Conservation (phyloP, 2,113 vertebrate species). For the Pelusios castaneus region DNA sequence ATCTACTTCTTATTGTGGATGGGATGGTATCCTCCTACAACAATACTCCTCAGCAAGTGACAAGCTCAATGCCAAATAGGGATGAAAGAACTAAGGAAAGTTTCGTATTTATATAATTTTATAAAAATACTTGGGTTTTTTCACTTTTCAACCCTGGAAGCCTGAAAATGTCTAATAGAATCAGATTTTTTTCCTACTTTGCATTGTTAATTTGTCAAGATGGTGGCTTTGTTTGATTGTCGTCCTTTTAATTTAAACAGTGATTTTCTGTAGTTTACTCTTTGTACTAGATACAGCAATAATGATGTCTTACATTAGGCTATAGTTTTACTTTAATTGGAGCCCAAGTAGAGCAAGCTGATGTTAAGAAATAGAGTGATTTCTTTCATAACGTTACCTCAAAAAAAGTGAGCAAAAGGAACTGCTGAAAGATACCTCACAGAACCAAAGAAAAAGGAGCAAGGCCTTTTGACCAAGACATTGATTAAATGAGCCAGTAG, state of each 20-base stretch:
- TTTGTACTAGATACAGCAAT: not conserved
- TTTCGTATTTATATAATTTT: not conserved
- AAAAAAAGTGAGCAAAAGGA: not conserved
- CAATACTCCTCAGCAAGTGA: not conserved
- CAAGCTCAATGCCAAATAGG: not conserved
- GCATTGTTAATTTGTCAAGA: not conserved
- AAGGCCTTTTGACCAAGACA: not conserved
- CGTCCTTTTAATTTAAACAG: not conserved
- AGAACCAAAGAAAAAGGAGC: not conserved
- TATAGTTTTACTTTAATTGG: not conserved
- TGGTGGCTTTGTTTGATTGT: not conserved
- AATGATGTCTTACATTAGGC: not conserved
- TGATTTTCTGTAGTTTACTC: not conserved
- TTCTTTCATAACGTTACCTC: not conserved
- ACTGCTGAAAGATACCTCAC: not conserved
- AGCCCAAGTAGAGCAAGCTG: not conserved
- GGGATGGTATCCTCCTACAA: not conserved
- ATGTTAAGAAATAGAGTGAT: not conserved
- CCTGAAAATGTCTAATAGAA: not conserved
- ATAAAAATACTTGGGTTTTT: not conserved
- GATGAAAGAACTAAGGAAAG: not conserved
- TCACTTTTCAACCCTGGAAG: not conserved
- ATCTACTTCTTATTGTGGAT: fast-evolving
- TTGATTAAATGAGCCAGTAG: not conserved
- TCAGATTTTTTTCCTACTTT: not conserved